phyloP scores from a whole-genome alignment of 2,888 invertebrate species.

The Rhagonycha lutea region DNA sequence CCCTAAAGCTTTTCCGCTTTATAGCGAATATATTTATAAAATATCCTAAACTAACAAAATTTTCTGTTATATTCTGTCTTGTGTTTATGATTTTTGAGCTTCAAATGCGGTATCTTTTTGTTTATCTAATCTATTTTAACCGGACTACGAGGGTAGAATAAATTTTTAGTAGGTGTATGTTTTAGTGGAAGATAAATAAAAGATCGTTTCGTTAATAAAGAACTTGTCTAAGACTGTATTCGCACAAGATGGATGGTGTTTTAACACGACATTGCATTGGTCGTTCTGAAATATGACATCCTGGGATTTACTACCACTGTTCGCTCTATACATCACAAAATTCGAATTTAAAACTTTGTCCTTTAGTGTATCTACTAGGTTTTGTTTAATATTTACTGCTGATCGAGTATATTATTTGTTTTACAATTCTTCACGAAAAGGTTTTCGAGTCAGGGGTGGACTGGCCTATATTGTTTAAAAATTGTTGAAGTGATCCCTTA shows the following conservation, averaged over 20 bases:
- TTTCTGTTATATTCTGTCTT: neutral
- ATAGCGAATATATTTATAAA: neutral
- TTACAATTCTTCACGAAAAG: no score
- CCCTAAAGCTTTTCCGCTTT: neutral
- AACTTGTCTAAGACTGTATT: constrained; percentile 14
- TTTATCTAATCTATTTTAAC: neutral
- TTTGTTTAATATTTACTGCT: no score
- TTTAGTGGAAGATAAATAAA: constrained; percentile 19
- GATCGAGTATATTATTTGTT: no score
- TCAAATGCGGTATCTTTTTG: neutral
- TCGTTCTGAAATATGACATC: constrained; percentile 20
- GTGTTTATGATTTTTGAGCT: neutral
- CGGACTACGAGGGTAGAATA: constrained; percentile 5
- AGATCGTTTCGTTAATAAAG: constrained; percentile 12
- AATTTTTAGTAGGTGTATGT: constrained; percentile 10
- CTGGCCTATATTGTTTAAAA: no score
- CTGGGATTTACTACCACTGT: constrained; percentile 7
- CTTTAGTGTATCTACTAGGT: neutral
- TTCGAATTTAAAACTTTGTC: neutral
- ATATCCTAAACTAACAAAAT: neutral
- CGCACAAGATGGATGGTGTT: constrained; percentile 21
- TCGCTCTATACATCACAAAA: neutral
- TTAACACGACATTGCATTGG: constrained; percentile 19
- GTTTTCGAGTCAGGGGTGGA: neutral
- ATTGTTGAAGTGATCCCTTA: no score